These are phyloP conservation scores for Phyllopteryx taeniolatus DNA, from an alignment of 2,113 vertebrate species.

Conservation along the genomic window DNA sequence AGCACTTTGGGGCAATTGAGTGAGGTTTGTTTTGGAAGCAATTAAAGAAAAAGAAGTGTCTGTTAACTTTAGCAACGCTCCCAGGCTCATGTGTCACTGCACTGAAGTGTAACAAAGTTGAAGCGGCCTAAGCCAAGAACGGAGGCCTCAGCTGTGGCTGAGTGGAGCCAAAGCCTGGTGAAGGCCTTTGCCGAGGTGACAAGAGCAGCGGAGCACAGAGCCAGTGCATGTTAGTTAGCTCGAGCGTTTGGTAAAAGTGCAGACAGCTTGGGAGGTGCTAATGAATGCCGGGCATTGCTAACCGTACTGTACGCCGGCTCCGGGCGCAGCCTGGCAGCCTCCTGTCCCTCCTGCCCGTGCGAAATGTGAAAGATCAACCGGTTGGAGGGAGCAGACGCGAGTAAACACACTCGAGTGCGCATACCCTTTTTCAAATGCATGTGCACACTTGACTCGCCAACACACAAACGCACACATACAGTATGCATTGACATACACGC, in stretches of 20 bases:
- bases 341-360: conserved; percentile 73
- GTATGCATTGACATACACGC: conserved; percentile 24
- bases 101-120: conserved; percentile 62
- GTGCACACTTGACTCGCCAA: conserved; percentile 11
- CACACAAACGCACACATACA: conserved; percentile 11
- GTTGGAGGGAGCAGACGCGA: conserved; percentile 77
- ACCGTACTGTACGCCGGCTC: conserved; percentile 71
- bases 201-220: conserved; percentile 66
- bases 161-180: conserved; percentile 64
- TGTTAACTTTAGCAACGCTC: background rate
- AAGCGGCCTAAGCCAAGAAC: conserved; percentile 63
- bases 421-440: conserved; percentile 25
- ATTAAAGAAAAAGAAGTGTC: conserved; percentile 4
- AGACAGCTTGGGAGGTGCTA: conserved; percentile 79
- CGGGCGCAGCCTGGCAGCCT: conserved; percentile 72
- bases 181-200: conserved; percentile 71
- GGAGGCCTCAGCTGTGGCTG: conserved; percentile 67
- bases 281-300: conserved; percentile 77
- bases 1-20: background rate
- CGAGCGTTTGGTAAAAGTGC: conserved; percentile 73
- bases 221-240: conserved; percentile 71
- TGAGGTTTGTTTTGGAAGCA: background rate
- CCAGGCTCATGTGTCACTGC: conserved; percentile 1
- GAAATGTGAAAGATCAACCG: conserved; percentile 80
- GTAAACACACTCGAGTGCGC: conserved; percentile 46